Evolutionary conservation across 1,140 invertebrate genomes (phyloP).

Genomic region (Solenopsis invicta): DNA sequence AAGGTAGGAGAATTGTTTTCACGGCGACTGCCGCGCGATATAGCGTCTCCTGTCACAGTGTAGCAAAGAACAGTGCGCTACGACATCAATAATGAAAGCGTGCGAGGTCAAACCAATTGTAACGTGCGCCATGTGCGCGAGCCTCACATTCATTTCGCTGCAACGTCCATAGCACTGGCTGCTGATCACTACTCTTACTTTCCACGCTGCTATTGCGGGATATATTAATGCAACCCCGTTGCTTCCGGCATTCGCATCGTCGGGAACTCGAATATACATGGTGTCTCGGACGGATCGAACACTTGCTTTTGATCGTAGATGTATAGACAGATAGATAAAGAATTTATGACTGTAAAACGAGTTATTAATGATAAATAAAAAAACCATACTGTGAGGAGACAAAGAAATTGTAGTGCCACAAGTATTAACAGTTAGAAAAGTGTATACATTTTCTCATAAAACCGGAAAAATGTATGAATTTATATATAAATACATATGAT

Average conservation of each 20-base stretch:
- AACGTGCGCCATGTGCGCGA: slow-evolving; percentile 76
- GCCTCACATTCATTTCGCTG: slow-evolving; percentile 76
- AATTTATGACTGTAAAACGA: neutral
- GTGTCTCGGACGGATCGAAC: slow-evolving; percentile 11
- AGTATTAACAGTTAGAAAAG: neutral
- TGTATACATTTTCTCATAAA: neutral
- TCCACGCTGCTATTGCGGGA: slow-evolving; percentile 46
- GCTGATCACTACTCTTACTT: slow-evolving; percentile 61
- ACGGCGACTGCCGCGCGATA: slow-evolving; percentile 23
- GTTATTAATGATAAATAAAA: neutral
- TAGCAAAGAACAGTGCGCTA: slow-evolving; percentile 22
- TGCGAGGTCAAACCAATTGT: slow-evolving; percentile 83
- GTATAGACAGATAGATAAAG: neutral
- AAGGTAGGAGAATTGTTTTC: slow-evolving; percentile 46
- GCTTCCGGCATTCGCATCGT: slow-evolving; percentile 52
- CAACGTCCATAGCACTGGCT: slow-evolving; percentile 31
- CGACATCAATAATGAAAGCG: slow-evolving; percentile 80
- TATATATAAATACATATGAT: neutral
- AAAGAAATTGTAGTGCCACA: neutral
- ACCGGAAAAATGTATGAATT: neutral
- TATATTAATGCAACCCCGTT: slow-evolving; percentile 60
- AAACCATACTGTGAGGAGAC: neutral
- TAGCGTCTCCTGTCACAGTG: slow-evolving; percentile 35
- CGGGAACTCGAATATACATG: slow-evolving; percentile 27
- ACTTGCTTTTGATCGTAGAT: slow-evolving; percentile 23